Conservation (phyloP, 2,888 invertebrate genomes). For the Diaprepes abbreviatus region DNA sequence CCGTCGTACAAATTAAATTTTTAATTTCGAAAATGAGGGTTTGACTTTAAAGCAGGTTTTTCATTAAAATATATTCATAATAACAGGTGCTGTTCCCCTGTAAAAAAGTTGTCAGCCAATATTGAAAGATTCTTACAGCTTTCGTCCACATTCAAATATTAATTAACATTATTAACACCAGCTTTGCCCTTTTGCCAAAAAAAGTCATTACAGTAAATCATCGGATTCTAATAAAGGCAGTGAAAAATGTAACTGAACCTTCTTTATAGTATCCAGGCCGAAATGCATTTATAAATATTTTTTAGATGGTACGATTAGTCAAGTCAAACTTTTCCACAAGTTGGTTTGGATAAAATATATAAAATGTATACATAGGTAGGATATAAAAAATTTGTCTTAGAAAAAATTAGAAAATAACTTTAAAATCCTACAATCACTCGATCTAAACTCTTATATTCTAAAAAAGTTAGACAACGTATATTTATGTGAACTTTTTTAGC, state of each 20-base stretch:
- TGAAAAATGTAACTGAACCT: constrained; percentile 20
- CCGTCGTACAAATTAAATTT: constrained; percentile 44
- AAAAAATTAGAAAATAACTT: too few species aligned
- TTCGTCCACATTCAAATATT: constrained; percentile 72
- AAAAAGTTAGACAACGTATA: too few species aligned
- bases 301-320: too few species aligned
- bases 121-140: constrained; percentile 63
- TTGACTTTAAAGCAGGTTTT: constrained; percentile 39
- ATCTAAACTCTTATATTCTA: too few species aligned
- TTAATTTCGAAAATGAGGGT: constrained; percentile 40
- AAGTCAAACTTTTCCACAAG: too few species aligned
- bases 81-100: constrained; percentile 56
- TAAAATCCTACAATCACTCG: too few species aligned
- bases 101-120: constrained; percentile 58
- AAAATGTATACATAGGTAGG: too few species aligned
- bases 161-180: constrained; percentile 75
- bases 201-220: constrained; percentile 75
- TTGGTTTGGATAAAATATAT: too few species aligned
- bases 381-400: too few species aligned
- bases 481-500: too few species aligned
- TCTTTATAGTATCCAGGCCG: constrained; percentile 8
- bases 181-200: constrained; percentile 67
- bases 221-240: constrained; percentile 72
- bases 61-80: constrained; percentile 56
- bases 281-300: background rate